Evolutionary conservation across 53 echinoderm and acorn worm species (phyloP), one percentile per base, ranked within the genome.

Genomic region (Antedon mediterranea): DNA sequence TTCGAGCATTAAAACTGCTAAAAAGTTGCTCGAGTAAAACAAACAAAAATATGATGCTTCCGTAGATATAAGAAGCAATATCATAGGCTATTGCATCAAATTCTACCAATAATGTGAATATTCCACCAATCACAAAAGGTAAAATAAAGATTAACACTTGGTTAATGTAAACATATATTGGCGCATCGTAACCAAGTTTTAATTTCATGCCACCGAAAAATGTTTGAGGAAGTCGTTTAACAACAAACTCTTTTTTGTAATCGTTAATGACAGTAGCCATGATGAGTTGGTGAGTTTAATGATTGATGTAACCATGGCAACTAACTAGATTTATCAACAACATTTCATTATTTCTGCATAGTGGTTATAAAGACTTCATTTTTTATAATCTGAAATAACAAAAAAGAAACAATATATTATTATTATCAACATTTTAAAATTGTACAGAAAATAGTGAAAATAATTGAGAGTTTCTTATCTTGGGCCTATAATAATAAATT

Each of bases 221-320:
- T 0, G 97, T 95, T 73, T 95, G 92, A 20, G 83, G 86, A 34
- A 92, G 88, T 29, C 92, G 73, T 83, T 95, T 95, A 85, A 87
- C 85, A 81, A 95, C 87, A 73, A 95, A 95, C 28, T 81, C 82
- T 70, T 72, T 87, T 73, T 95, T 95, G 92, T 95, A 95, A 31
- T 90, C 90, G 43, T 89, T 92, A 71, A 92, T 87, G 20, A 95
- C 71, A 31, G 91, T 37, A 37, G 37, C 37, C 37, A 37, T 37
- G 37, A 11, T 37, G 11, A 37, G 4, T 6, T 37, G 4, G 37
- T 37, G 11, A 37, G 11, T 11, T 6, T 11, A 4, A 37, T 4
- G 37, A 37, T 37, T 37, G 11, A 37, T n/a, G n/a, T n/a, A n/a
- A n/a, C n/a, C n/a, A n/a, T n/a, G n/a, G n/a, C n/a, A n/a, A n/a